Evolutionary conservation across 1,140 invertebrate species (phyloP).

Genomic region (Drosophila arizonae): DNA sequence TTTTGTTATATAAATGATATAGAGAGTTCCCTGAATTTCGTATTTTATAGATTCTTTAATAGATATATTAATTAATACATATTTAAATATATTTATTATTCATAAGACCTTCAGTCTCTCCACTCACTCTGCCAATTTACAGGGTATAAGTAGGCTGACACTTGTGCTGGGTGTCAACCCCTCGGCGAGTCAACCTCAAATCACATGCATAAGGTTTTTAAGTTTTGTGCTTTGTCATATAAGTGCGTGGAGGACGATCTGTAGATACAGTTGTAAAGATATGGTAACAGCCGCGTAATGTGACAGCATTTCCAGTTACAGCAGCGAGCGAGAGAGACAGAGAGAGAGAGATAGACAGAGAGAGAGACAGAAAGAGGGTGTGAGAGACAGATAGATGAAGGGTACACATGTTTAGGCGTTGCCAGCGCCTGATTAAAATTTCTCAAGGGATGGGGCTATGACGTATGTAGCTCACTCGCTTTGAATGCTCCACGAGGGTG

Average conservation of each 20-base stretch:
- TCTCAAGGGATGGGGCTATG: constrained; percentile 5
- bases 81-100: too few relatives aligned
- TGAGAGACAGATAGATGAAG: constrained; percentile 24
- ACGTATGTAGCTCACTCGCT: constrained; percentile 5
- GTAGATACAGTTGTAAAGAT: constrained; percentile 80
- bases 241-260: constrained; percentile 75
- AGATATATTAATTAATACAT: too few relatives aligned
- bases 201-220: constrained; percentile 80
- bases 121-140: not conserved
- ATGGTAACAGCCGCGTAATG: constrained; percentile 78
- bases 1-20: too few relatives aligned
- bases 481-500: constrained; percentile 31
- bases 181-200: constrained; percentile 55
- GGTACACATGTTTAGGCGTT: constrained; percentile 76
- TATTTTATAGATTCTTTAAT: too few relatives aligned
- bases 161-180: constrained; percentile 49
- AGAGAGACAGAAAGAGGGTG: not conserved
- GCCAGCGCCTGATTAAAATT: constrained; percentile 38
- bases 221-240: constrained; percentile 79
- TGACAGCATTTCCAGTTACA: constrained; percentile 59
- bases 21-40: too few relatives aligned
- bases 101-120: too few relatives aligned
- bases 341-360: not conserved
- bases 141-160: constrained; percentile 47
- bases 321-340: not conserved